Percentiles rank a stretch among this genome's conserved stretches.
phyloP scores from a whole-genome alignment of 2,888 invertebrate species.

The Clusia tigrina region DNA sequence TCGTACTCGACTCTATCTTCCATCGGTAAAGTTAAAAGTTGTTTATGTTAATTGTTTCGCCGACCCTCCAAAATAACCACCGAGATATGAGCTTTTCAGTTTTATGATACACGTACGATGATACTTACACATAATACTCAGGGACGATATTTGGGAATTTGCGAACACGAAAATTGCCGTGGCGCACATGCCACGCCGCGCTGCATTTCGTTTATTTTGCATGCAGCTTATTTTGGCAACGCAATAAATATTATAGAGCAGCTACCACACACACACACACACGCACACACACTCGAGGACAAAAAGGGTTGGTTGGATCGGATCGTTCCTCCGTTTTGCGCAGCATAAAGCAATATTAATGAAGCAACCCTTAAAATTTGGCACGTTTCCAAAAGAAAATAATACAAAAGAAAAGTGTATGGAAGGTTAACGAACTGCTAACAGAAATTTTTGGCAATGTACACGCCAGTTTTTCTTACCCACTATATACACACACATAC shows the following conservation, averaged over 20 bases:
- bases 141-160: not conserved
- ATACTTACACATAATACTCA: not conserved
- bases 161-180: not conserved
- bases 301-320: slow-evolving; percentile 10
- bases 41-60: slow-evolving; percentile 6
- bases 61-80: not conserved
- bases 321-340: not conserved
- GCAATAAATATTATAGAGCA: slow-evolving; percentile 36
- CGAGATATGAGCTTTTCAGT: not conserved
- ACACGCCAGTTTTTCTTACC: not conserved
- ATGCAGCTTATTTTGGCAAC: slow-evolving; percentile 40
- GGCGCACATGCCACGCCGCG: slow-evolving; percentile 3
- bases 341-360: slow-evolving; percentile 34
- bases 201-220: slow-evolving; percentile 15
- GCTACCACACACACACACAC: not conserved
- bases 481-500: not conserved
- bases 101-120: too few species aligned
- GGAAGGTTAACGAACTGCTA: not conserved
- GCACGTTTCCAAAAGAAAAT: slow-evolving; percentile 42
- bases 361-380: slow-evolving; percentile 55
- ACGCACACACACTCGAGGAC: not conserved
- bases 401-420: not conserved
- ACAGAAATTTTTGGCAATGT: not conserved
- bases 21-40: not conserved
- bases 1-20: too few species aligned